Conservation (phyloP, 2,113 vertebrate genomes). For the Phaethornis superciliosus region DNA sequence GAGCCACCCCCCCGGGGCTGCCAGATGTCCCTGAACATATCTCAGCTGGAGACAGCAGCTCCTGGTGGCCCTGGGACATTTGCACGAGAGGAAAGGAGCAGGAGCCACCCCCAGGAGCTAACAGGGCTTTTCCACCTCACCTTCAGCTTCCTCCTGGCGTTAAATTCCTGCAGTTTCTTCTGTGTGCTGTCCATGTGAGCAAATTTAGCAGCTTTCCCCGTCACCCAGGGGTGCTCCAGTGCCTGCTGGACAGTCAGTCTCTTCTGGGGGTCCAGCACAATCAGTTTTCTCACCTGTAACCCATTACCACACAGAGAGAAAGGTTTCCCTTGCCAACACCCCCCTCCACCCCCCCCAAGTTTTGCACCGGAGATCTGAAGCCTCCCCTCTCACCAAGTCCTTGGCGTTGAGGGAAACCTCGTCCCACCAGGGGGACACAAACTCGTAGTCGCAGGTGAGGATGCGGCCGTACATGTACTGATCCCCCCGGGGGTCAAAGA, state of each 20-base stretch:
- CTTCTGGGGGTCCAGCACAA: constrained; percentile 84
- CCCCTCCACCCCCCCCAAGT: too few species aligned
- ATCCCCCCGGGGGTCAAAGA: constrained; percentile 88
- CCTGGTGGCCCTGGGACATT: rapidly evolving
- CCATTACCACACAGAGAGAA: background rate
- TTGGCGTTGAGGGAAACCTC: constrained; percentile 85
- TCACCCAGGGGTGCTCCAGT: constrained; percentile 88
- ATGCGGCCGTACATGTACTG: constrained; percentile 90
- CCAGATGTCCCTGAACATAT: rapidly evolving
- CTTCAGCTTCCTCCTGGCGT: constrained; percentile 88
- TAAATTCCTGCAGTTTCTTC: constrained; percentile 89
- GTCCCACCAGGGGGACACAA: constrained; percentile 86
- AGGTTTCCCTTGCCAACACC: too few species aligned
- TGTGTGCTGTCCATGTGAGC: constrained; percentile 92
- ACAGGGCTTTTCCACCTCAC: constrained; percentile 21
- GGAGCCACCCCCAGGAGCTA: rapidly evolving
- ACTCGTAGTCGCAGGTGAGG: constrained; percentile 87
- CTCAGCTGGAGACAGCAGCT: background rate
- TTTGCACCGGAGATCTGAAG: too few species aligned
- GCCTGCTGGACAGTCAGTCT: constrained; percentile 83
- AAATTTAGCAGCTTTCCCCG: constrained; percentile 85
- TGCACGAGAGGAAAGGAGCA: rapidly evolving
- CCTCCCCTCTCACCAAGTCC: constrained; percentile 77
- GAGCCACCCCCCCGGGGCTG: background rate
- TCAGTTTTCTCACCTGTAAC: constrained; percentile 84